Conservation (phyloP, 2,888 invertebrate species). For the Drosophila putrida region DNA sequence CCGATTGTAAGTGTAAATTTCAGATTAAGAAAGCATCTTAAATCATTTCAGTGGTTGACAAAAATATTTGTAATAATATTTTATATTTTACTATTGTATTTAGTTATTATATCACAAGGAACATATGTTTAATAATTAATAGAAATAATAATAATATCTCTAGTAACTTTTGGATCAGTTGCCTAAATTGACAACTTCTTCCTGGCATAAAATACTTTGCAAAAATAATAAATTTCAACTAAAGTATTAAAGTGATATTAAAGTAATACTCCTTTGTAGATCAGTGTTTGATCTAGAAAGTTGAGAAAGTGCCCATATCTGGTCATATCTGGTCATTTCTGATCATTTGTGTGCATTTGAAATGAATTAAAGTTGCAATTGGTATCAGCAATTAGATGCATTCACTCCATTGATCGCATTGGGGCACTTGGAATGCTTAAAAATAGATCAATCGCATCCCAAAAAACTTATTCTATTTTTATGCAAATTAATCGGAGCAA, state of each 20-base stretch:
- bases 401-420: constrained; percentile 10
- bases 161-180: no score
- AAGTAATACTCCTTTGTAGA: neutral
- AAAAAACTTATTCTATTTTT: constrained; percentile 67
- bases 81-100: no score
- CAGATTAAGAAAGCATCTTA: neutral
- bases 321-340: constrained; percentile 8
- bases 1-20: neutral
- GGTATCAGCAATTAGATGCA: constrained; percentile 24
- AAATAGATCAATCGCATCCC: constrained; percentile 59
- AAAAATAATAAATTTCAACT: no score
- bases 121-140: no score
- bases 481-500: constrained; percentile 73
- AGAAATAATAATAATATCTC: no score
- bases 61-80: no score
- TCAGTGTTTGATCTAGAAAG: neutral
- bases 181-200: no score
- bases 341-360: constrained; percentile 3
- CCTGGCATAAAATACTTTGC: no score
- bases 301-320: neutral
- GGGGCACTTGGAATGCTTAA: constrained; percentile 50
- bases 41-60: neutral
- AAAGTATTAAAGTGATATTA: neutral
- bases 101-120: no score
- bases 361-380: constrained; percentile 9